Percentiles rank a stretch among this genome's conserved stretches.
phyloP scores from a whole-genome alignment of 1,140 invertebrate species.

The Orchesella cincta region DNA sequence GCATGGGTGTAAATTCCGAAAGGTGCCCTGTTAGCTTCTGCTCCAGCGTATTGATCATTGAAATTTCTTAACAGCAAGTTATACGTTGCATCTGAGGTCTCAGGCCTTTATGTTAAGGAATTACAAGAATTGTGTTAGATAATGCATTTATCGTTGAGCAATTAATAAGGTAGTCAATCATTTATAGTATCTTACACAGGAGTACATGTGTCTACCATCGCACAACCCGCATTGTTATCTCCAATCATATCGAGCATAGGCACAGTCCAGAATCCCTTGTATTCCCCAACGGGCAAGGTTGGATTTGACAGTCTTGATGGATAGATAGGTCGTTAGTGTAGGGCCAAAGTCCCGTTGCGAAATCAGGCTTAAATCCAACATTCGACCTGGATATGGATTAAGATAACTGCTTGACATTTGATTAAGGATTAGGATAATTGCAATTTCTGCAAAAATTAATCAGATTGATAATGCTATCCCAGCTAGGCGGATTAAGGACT shows the following conservation, averaged over 20 bases:
- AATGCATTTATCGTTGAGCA: too few relatives aligned
- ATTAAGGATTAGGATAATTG: too few relatives aligned
- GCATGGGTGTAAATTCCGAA: conserved; percentile 52
- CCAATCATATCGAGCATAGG: conserved; percentile 67
- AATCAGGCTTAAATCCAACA: too few relatives aligned
- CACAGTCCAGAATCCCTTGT: conserved; percentile 65
- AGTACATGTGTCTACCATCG: conserved; percentile 66
- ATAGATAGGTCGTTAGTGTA: conserved; percentile 69
- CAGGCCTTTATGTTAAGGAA: conserved; percentile 47
- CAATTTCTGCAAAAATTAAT: too few relatives aligned
- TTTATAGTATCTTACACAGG: conserved; percentile 47
- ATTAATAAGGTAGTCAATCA: conserved; percentile 50
- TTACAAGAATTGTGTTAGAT: too few relatives aligned
- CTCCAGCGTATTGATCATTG: conserved; percentile 37
- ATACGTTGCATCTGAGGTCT: conserved; percentile 51
- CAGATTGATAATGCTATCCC: too few relatives aligned
- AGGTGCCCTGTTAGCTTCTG: conserved; percentile 52
- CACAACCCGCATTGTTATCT: conserved; percentile 58
- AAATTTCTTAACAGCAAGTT: conserved; percentile 51
- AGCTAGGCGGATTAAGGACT: too few relatives aligned
- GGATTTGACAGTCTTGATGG: conserved; percentile 66
- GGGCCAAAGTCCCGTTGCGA: conserved; percentile 65
- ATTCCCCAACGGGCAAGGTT: conserved; percentile 65
- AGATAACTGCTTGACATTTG: too few relatives aligned
- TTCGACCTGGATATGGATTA: too few relatives aligned